phyloP scores from a whole-genome alignment of 2,888 invertebrate species.

The Rotaria socialis region DNA sequence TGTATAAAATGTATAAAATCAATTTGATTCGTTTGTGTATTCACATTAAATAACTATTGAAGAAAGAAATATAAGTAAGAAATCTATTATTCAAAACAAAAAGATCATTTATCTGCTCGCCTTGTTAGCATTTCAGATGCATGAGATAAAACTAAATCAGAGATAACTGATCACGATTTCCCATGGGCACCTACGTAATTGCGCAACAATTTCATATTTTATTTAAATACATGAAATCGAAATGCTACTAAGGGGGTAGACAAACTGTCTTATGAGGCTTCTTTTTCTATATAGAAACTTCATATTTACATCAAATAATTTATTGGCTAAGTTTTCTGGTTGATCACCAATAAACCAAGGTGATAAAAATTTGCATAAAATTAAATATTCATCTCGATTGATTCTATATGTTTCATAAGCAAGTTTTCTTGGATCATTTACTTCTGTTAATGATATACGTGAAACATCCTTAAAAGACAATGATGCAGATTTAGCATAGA shows the following conservation, averaged over 20 bases:
- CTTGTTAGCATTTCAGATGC: no score
- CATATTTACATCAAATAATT: background rate
- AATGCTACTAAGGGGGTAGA: no score
- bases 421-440: conserved; percentile 8
- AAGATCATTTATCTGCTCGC: background rate
- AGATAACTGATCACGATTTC: no score
- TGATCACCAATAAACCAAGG: conserved; percentile 22
- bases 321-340: background rate
- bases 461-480: background rate
- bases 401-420: conserved; percentile 21
- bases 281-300: no score
- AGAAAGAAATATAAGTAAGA: background rate
- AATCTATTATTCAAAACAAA: background rate
- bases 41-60: background rate
- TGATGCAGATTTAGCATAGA: background rate
- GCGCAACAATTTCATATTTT: no score
- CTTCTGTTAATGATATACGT: conserved; percentile 27
- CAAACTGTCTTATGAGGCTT: no score
- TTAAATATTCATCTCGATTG: background rate
- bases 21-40: conserved; percentile 58
- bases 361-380: conserved; percentile 23
- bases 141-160: no score
- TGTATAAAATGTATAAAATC: conserved; percentile 81
- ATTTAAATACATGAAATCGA: no score
- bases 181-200: no score